Evolutionary conservation across 2,113 vertebrate genomes (phyloP).

Genomic region (Ellobius talpinus): DNA sequence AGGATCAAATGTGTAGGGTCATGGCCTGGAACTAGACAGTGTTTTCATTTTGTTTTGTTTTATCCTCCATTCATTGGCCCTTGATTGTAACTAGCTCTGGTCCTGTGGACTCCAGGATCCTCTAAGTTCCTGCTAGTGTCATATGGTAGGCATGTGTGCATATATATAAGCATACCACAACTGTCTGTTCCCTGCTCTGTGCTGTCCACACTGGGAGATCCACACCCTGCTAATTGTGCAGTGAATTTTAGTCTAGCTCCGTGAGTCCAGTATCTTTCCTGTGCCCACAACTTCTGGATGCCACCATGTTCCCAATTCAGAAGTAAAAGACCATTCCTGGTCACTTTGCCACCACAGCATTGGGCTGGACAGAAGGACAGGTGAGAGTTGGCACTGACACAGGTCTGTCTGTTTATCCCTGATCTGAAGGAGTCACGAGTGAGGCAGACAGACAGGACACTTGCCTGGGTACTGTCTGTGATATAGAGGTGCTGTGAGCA

Average conservation of each 20-base stretch:
- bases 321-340: constrained; percentile 1
- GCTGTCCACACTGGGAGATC: neutral
- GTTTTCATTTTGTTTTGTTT: neutral
- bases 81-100: neutral
- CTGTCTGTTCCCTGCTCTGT: neutral
- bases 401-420: neutral
- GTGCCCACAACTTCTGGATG: neutral
- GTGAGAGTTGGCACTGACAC: no score
- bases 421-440: neutral
- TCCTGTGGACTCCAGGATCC: neutral
- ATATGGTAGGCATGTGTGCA: neutral
- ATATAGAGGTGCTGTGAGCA: neutral
- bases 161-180: neutral
- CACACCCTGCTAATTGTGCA: neutral
- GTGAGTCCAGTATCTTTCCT: neutral
- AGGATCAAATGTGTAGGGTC: neutral
- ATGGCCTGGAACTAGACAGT: neutral
- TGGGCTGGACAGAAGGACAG: neutral
- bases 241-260: neutral
- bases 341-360: neutral
- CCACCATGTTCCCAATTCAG: neutral
- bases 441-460: neutral
- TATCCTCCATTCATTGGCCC: neutral
- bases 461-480: neutral
- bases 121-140: neutral